Evolutionary conservation across 2,113 vertebrate genomes (phyloP).

Genomic region (Bos taurus): ARS-UCD2.0 NC_037328.1:75726501-75727000

Average conservation of each 20-base stretch:
- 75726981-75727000: not conserved
- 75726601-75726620: not conserved
- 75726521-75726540: not conserved
- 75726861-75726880: not conserved
- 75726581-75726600: not conserved
- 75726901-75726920: not conserved
- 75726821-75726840: not conserved
- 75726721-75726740: not conserved
- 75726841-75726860: not conserved
- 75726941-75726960: not conserved
- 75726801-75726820: not conserved
- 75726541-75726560: not conserved
- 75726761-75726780: not conserved
- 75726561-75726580: not conserved
- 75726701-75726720: not conserved
- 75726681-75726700: not conserved
- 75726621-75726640: not conserved
- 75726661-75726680: not conserved
- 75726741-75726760: not conserved
- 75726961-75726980: not conserved
- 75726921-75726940: not conserved
- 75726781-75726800: not conserved
- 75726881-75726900: rapidly evolving
- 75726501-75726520: not conserved
- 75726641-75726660: not conserved